Evolutionary conservation across 2,888 invertebrate genomes (phyloP).

Genomic region (Philereme vetulata): DNA sequence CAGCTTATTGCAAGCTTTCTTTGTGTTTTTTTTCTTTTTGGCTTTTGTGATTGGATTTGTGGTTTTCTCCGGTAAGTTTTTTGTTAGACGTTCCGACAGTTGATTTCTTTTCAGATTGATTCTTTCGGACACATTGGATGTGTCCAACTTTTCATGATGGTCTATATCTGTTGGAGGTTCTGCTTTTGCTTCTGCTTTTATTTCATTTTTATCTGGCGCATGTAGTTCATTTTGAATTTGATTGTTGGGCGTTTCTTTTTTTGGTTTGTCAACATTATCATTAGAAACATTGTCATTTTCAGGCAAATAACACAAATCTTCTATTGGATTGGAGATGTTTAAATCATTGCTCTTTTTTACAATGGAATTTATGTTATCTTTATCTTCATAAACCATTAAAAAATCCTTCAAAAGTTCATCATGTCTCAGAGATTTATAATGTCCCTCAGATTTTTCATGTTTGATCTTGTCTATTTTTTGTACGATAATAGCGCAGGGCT

Average conservation of each 20-base stretch:
- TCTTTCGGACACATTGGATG: background rate
- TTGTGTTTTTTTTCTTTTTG: conserved; percentile 4
- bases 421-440: conserved; percentile 38
- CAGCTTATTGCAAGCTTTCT: conserved; percentile 7
- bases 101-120: too few species aligned
- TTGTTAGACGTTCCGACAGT: background rate
- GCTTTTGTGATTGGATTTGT: conserved; percentile 4
- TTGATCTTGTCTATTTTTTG: conserved; percentile 27
- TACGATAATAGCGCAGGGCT: conserved; percentile 39
- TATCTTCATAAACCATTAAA: conserved; percentile 28
- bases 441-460: conserved; percentile 40
- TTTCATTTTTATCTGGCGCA: background rate
- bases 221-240: background rate
- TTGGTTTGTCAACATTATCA: background rate
- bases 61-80: background rate
- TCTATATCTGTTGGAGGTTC: background rate
- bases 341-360: background rate
- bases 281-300: background rate
- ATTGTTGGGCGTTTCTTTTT: background rate
- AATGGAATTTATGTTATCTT: conserved; percentile 14
- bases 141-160: conserved; percentile 1
- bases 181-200: background rate
- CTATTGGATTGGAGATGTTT: background rate
- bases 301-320: background rate
- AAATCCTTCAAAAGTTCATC: conserved; percentile 41